phyloP scores from a whole-genome alignment of 2,113 vertebrate genomes.

The Malurus alboscapulatus region DNA sequence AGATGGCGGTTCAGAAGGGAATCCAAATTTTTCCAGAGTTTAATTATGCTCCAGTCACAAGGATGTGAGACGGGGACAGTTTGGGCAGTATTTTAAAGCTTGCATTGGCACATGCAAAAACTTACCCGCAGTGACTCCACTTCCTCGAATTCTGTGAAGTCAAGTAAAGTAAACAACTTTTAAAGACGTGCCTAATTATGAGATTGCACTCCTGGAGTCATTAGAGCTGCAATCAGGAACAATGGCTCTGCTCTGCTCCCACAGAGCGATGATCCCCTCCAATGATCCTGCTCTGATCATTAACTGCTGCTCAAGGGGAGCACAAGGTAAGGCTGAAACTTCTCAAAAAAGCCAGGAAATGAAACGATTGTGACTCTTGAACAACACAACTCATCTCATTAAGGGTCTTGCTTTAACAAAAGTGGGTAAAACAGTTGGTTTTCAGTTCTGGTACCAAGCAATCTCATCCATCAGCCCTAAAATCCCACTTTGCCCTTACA shows the following conservation, averaged over 20 bases:
- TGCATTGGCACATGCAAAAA: background rate
- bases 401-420: background rate
- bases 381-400: background rate
- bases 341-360: conserved; percentile 33
- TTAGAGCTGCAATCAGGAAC: conserved; percentile 47
- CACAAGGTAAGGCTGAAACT: conserved; percentile 53
- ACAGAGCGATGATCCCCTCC: background rate
- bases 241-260: conserved; percentile 54
- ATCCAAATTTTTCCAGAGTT: background rate
- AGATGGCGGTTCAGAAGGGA: background rate
- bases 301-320: conserved; percentile 48
- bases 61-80: background rate
- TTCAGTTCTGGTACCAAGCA: background rate
- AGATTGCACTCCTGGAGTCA: conserved; percentile 29
- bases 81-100: background rate
- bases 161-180: conserved; percentile 33
- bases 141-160: background rate
- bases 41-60: background rate
- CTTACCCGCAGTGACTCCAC: background rate
- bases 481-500: background rate
- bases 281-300: conserved; percentile 35
- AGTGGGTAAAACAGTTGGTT: background rate
- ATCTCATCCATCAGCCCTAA: background rate
- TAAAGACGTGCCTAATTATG: conserved; percentile 26
- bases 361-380: conserved; percentile 1